These are phyloP conservation scores for Heliconius hewitsoni DNA, from an alignment of 1,140 invertebrate species.

Conservation along the genomic window DNA sequence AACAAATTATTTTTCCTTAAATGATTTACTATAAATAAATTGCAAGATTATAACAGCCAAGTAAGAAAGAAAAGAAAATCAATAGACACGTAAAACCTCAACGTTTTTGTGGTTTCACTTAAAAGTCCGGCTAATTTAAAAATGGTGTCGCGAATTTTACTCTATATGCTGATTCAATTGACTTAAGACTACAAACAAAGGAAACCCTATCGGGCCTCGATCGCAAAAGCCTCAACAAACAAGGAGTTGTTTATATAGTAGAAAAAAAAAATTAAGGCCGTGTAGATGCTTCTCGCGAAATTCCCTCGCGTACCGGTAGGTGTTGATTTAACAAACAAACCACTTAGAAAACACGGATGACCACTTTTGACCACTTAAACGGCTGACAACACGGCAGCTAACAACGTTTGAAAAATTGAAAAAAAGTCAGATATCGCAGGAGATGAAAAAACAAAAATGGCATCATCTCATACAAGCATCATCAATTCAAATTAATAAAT, in stretches of 20 bases:
- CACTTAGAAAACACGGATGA: constrained; percentile 58
- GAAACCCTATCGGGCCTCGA: constrained; percentile 69
- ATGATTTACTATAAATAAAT: neutral
- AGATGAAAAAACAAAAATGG: neutral
- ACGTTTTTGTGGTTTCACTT: constrained; percentile 25
- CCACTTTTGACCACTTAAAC: constrained; percentile 61
- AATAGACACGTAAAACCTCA: neutral
- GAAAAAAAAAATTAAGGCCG: constrained; percentile 66
- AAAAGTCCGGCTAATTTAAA: constrained; percentile 47
- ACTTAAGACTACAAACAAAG: constrained; percentile 60
- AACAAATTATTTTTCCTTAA: neutral
- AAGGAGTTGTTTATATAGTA: constrained; percentile 58
- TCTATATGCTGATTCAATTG: constrained; percentile 52
- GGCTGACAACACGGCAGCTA: constrained; percentile 62
- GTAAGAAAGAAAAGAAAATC: constrained; percentile 5
- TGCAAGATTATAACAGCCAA: neutral
- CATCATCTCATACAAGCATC: neutral
- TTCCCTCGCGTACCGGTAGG: constrained; percentile 62
- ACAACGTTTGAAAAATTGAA: neutral
- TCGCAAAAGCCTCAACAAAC: constrained; percentile 65
- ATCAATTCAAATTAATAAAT: constrained; percentile 15
- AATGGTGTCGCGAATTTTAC: constrained; percentile 43
- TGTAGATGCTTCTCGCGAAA: constrained; percentile 66
- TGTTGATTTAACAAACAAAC: constrained; percentile 71
- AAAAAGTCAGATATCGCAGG: neutral